Evolutionary conservation across 2,888 invertebrate genomes (phyloP).

Genomic region (Andrena flavipes): DNA sequence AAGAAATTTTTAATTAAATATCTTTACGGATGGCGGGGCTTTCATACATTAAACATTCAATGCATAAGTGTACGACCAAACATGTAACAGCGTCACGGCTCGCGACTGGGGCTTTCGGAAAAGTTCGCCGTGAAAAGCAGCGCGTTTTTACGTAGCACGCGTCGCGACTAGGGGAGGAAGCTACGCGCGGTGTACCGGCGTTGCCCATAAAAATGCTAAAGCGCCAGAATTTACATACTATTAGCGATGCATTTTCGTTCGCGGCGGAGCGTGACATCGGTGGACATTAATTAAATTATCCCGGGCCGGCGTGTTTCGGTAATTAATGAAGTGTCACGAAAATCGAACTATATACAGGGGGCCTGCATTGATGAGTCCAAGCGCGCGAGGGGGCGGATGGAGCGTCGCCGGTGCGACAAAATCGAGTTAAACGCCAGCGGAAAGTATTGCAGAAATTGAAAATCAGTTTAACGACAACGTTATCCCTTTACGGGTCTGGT

Average conservation of each 20-base stretch:
- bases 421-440: slow-evolving; percentile 56
- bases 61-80: slow-evolving; percentile 9
- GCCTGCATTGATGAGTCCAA: slow-evolving; percentile 27
- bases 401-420: slow-evolving; percentile 48
- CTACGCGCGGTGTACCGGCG: background rate
- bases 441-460: slow-evolving; percentile 60
- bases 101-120: slow-evolving; percentile 8
- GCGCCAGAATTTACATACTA: slow-evolving; percentile 55
- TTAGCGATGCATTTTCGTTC: slow-evolving; percentile 60
- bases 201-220: slow-evolving; percentile 49
- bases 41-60: slow-evolving; percentile 22
- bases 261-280: slow-evolving; percentile 39
- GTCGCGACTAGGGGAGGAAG: background rate
- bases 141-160: background rate
- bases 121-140: slow-evolving; percentile 14
- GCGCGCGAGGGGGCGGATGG: slow-evolving; percentile 28
- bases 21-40: background rate
- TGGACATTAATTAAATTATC: slow-evolving; percentile 70
- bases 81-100: slow-evolving; percentile 15
- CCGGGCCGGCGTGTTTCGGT: slow-evolving; percentile 65
- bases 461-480: slow-evolving; percentile 57
- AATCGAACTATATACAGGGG: slow-evolving; percentile 63
- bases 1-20: slow-evolving; percentile 46
- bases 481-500: slow-evolving; percentile 24
- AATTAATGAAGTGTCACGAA: slow-evolving; percentile 73